phyloP scores from a whole-genome alignment of 2,797 vertebrate genomes.

The Dendrocincla tyrannina region DNA sequence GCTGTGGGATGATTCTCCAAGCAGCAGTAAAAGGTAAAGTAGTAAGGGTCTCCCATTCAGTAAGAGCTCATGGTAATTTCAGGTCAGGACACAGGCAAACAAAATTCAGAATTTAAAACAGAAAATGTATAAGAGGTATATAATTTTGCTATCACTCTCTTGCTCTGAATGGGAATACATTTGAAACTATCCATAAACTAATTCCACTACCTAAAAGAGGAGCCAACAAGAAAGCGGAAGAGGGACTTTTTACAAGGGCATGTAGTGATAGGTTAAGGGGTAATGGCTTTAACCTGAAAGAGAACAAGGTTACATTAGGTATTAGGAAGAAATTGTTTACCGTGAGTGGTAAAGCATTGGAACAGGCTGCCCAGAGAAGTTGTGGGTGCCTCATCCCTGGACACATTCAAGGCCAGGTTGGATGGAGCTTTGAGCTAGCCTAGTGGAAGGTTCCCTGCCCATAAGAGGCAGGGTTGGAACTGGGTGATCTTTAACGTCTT shows the following conservation, averaged over 20 bases:
- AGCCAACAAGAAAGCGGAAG: neutral
- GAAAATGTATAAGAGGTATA: neutral
- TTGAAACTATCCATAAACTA: neutral
- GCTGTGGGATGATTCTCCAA: neutral
- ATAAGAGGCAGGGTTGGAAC: accelerated
- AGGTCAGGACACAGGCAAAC: neutral
- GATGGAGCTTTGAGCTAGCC: neutral
- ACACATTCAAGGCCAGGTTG: neutral
- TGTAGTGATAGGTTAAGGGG: neutral
- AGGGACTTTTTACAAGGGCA: neutral
- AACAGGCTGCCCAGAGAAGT: neutral
- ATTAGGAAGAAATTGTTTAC: neutral
- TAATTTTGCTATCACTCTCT: neutral
- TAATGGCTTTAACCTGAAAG: neutral
- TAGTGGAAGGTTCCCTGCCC: neutral
- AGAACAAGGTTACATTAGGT: neutral
- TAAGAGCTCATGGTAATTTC: neutral
- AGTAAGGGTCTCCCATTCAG: neutral
- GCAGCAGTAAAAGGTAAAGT: neutral
- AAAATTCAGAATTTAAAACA: neutral
- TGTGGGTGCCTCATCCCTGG: neutral
- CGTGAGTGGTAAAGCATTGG: neutral
- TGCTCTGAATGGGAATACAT: neutral
- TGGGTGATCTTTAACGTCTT: neutral
- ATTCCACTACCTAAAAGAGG: neutral